Conservation (phyloP, 1,140 invertebrate genomes). For the Phortica variegata region DNA sequence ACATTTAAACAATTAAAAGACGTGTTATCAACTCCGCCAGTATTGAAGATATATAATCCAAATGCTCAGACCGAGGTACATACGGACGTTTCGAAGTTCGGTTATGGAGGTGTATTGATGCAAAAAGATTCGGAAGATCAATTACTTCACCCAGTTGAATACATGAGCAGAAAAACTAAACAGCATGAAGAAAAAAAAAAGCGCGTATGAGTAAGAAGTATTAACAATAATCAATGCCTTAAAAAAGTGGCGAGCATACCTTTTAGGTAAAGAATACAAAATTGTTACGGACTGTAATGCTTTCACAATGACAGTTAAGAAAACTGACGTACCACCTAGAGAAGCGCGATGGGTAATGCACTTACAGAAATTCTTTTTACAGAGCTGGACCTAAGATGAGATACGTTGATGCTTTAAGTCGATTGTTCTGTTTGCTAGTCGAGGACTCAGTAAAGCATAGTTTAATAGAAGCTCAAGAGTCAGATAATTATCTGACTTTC, state of each 20-base stretch:
- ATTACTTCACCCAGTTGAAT: conserved; percentile 6
- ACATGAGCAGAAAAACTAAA: conserved; percentile 45
- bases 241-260: conserved; percentile 52
- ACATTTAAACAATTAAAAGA: conserved; percentile 14
- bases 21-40: conserved; percentile 8
- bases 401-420: neutral
- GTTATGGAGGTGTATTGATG: conserved; percentile 29
- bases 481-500: no score
- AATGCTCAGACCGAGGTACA: conserved; percentile 20
- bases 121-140: conserved; percentile 19
- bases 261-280: conserved; percentile 49
- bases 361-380: neutral
- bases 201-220: conserved; percentile 56
- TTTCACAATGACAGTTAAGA: conserved; percentile 27
- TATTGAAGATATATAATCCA: conserved; percentile 20
- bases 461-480: neutral
- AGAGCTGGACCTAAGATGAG: neutral
- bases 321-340: conserved; percentile 26
- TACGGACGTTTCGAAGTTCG: conserved; percentile 21
- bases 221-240: conserved; percentile 57
- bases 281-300: conserved; percentile 38
- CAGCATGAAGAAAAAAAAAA: conserved; percentile 50
- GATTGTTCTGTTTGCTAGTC: neutral
- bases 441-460: neutral
- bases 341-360: conserved; percentile 26